These are phyloP conservation scores for Andrena dorsata DNA, from an alignment of 2,888 invertebrate species.

Conservation along the genomic window DNA sequence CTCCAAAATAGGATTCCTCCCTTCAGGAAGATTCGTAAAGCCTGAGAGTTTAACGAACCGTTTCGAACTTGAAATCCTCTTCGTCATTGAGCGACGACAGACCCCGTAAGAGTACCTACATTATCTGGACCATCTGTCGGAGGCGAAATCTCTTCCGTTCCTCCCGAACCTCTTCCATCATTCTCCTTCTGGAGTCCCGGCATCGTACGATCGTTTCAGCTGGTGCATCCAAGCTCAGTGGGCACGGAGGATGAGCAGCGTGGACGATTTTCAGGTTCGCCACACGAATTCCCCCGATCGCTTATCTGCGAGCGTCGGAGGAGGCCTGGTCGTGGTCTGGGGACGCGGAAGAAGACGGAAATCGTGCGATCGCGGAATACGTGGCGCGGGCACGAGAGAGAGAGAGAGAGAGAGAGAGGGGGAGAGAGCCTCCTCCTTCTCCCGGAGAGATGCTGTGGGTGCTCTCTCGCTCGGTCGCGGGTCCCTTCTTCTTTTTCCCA, in stretches of 20 bases:
- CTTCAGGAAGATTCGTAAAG: too few relatives aligned
- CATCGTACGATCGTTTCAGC: too few relatives aligned
- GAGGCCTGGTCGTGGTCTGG: constrained; percentile 49
- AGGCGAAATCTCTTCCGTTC: too few relatives aligned
- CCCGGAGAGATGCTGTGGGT: neutral
- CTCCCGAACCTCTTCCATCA: too few relatives aligned
- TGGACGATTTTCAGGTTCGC: constrained; percentile 33
- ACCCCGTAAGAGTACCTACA: too few relatives aligned
- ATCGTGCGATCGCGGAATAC: constrained; percentile 65
- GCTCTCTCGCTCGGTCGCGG: constrained; percentile 37
- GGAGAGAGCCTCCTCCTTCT: constrained; percentile 1
- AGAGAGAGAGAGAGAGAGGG: constrained; percentile 1
- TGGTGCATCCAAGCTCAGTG: too few relatives aligned
- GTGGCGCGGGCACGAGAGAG: constrained; percentile 37
- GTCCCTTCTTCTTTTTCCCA: constrained; percentile 40
- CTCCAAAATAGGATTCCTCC: too few relatives aligned
- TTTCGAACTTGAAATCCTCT: too few relatives aligned
- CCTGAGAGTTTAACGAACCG: too few relatives aligned
- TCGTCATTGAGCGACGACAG: too few relatives aligned
- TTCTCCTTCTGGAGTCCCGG: too few relatives aligned
- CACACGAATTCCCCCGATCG: constrained; percentile 41
- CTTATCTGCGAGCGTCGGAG: constrained; percentile 47
- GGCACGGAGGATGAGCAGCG: neutral
- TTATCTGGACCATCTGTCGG: too few relatives aligned
- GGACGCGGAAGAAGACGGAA: constrained; percentile 65